These are phyloP conservation scores for Lepidurus arcticus DNA, from an alignment of 1,140 invertebrate genomes.

Conservation along the genomic window DNA sequence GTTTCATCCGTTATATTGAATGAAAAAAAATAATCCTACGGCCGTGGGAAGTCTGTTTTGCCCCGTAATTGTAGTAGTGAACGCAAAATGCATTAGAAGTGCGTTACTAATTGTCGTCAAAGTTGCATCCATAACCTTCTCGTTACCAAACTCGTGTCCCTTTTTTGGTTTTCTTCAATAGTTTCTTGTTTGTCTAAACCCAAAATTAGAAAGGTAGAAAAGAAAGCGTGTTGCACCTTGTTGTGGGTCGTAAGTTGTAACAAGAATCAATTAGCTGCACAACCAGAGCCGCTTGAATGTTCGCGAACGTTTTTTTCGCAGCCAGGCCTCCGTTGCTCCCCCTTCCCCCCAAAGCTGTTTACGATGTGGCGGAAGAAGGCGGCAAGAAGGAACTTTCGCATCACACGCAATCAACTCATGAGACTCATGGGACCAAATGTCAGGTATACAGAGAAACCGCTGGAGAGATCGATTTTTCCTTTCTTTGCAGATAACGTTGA, in stretches of 20 bases:
- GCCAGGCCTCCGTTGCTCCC: background rate
- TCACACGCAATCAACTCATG: slow-evolving; percentile 8
- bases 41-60: background rate
- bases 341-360: background rate
- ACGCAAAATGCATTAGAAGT: background rate
- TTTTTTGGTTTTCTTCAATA: background rate
- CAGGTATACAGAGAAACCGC: background rate
- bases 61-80: background rate
- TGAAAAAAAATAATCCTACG: background rate
- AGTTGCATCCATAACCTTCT: too few relatives aligned
- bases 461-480: background rate
- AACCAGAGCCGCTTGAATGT: background rate
- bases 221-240: background rate
- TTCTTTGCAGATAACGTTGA: background rate
- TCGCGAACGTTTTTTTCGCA: background rate
- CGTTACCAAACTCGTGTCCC: background rate
- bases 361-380: background rate
- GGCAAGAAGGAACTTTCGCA: background rate
- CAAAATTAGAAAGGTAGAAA: background rate
- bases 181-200: background rate
- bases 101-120: background rate
- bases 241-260: background rate
- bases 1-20: background rate
- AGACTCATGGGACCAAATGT: background rate
- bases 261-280: slow-evolving; percentile 17